These are phyloP conservation scores for Dinomys branickii DNA, from an alignment of 2,113 vertebrate species.

Conservation along the genomic window DNA sequence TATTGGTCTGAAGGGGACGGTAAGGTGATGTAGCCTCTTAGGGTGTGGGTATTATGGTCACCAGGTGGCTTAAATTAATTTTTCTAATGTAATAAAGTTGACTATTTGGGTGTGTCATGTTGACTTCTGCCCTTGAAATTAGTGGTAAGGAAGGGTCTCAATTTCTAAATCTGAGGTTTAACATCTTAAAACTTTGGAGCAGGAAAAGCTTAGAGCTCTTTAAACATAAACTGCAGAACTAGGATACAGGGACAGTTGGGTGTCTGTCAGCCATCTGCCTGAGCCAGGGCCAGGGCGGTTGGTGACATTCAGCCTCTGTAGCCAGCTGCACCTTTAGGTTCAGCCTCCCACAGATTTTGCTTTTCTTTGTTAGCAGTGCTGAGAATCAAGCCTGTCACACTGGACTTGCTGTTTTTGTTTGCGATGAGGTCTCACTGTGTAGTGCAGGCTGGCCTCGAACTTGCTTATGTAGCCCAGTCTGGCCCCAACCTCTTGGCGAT, in stretches of 20 bases:
- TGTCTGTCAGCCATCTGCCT: neutral
- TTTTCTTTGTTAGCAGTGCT: neutral
- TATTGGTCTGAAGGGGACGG: neutral
- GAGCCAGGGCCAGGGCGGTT: neutral
- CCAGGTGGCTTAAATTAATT: constrained; percentile 72
- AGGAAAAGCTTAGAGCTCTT: neutral
- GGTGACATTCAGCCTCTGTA: too few relatives aligned
- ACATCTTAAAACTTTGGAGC: neutral
- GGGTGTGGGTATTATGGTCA: constrained; percentile 49
- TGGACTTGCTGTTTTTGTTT: neutral
- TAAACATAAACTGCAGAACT: neutral
- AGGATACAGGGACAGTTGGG: neutral
- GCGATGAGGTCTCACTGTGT: neutral
- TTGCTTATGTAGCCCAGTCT: neutral
- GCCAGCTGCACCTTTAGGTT: neutral
- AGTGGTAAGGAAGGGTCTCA: neutral
- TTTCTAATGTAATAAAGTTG: constrained; percentile 77
- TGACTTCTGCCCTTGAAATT: constrained; percentile 43
- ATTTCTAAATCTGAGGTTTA: neutral
- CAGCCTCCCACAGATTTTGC: neutral
- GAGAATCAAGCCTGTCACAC: neutral
- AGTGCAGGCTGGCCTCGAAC: neutral
- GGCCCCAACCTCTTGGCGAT: neutral
- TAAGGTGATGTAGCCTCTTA: neutral
- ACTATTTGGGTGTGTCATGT: constrained; percentile 62